Base-by-base conservation (phyloP, 2,888 invertebrate species). In the Tryphoninae sp. region DNA sequence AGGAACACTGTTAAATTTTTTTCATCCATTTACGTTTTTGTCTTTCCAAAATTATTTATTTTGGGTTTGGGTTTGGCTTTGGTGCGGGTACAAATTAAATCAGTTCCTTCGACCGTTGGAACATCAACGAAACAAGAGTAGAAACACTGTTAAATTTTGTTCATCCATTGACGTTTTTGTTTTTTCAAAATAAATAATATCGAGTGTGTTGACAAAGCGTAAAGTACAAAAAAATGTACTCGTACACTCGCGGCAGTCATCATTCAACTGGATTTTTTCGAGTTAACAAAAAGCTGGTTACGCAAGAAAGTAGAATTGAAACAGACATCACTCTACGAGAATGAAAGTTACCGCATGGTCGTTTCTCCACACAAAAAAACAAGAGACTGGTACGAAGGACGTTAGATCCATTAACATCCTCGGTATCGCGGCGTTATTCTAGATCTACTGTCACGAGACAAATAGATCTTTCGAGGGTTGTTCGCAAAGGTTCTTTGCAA, bases 21-120 rank as follows among this genome's bases (percentile, higher is more conserved):
- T 2, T 11, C 2, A 45, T 45, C 45, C 2, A 13, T 58, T 42
- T 64, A 40, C 9, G 55, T 22, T 53, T 13, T 55, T 19, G 26
- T 55, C n/a, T 22, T 19, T 42, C 16, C 42, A 49, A 8, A 49
- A 62, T 40, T 11, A 51, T 11, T 51, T 2, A 6, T 64, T 11
- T 33, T 0, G 26, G 6, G 26, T 26, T 2, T 26, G 26, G n/a
- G n/a, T n/a, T n/a, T n/a, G n/a, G n/a, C n/a, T n/a, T 81, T 78
- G 64, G 62, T 61, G 61, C 67, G 75, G 61, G 19, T 71, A 64
- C 78, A 80, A 80, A 83, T 80, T 83, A 61, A 79, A 81, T 83
- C 77, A 79, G 61, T 4, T 40, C 45, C 69, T 22, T 72, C 72
- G 64, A 79, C 78, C 68, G 61, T 26, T 26, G 61, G 61, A 62